phyloP scores from a whole-genome alignment of 30 jellyfish, hydroid and myxozoan species.

The Pseudorhiza aurosa region DNA sequence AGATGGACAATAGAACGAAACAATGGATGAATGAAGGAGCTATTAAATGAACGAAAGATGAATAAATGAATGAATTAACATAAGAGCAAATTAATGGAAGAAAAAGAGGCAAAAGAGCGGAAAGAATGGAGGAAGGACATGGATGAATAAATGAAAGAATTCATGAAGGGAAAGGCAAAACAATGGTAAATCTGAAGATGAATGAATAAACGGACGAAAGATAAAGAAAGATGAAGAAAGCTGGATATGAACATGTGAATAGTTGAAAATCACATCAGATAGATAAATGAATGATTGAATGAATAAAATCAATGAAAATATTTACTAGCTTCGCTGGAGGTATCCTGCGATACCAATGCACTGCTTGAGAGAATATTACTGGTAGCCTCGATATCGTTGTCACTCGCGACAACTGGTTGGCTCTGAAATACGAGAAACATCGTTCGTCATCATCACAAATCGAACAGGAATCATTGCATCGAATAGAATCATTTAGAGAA shows the following conservation, averaged over 20 bases:
- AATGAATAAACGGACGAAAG: background rate
- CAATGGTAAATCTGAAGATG: background rate
- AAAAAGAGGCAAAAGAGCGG: background rate
- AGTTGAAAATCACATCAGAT: background rate
- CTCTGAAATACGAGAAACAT: slow-evolving; percentile 36
- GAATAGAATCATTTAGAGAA: no score
- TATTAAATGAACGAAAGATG: no score
- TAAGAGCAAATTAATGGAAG: no score
- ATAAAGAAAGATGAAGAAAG: background rate
- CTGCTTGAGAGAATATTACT: slow-evolving; percentile 71
- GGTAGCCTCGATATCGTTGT: slow-evolving; percentile 70
- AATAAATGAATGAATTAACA: no score
- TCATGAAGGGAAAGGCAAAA: background rate
- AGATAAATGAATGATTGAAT: background rate
- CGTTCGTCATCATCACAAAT: no score
- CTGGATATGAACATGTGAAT: background rate
- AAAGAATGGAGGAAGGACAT: background rate
- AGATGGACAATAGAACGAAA: background rate
- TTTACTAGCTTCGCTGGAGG: slow-evolving; percentile 54
- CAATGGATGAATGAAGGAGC: background rate
- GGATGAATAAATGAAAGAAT: background rate
- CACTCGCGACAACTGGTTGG: slow-evolving; percentile 75
- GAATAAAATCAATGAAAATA: background rate
- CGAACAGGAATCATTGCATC: no score
- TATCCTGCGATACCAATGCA: slow-evolving; percentile 49